phyloP scores from a whole-genome alignment of 92 coral and sea anemone species.

The Montipora capitata region DNA sequence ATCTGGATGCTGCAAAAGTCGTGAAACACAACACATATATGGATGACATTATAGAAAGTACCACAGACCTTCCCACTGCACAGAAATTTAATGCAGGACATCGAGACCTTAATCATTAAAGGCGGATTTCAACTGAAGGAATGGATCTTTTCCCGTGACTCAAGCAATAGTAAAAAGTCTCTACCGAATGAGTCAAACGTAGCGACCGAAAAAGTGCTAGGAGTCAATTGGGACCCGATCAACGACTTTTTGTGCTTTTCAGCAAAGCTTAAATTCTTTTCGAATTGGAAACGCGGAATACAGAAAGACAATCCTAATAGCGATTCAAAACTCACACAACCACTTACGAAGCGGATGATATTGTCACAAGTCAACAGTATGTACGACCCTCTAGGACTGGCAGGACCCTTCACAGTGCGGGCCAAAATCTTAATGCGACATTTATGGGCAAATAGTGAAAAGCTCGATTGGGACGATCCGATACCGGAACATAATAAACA shows the following conservation, averaged over 20 bases:
- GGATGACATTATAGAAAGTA: conserved; percentile 76
- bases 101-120: conserved; percentile 58
- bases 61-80: conserved; percentile 45
- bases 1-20: conserved; percentile 61
- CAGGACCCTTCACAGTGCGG: too few relatives aligned
- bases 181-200: background rate
- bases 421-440: too few relatives aligned
- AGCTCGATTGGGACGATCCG: too few relatives aligned
- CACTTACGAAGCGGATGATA: too few relatives aligned
- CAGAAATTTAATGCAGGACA: conserved; percentile 55
- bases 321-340: too few relatives aligned
- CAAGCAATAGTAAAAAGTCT: conserved; percentile 13
- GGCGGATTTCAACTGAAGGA: conserved; percentile 74
- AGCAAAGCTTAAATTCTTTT: conserved; percentile 56
- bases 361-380: too few relatives aligned
- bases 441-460: too few relatives aligned
- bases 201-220: conserved; percentile 61
- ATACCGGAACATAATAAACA: too few relatives aligned
- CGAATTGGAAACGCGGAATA: too few relatives aligned
- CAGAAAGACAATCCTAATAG: too few relatives aligned
- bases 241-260: conserved; percentile 59
- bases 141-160: conserved; percentile 67
- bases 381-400: too few relatives aligned
- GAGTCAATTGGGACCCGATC: conserved; percentile 73
- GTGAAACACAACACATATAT: conserved; percentile 42